A percentile compares a stretch with the other conserved stretches of the same genome.
phyloP scores from a whole-genome alignment of 2,113 vertebrate species.

The Setophaga kirtlandii region DNA sequence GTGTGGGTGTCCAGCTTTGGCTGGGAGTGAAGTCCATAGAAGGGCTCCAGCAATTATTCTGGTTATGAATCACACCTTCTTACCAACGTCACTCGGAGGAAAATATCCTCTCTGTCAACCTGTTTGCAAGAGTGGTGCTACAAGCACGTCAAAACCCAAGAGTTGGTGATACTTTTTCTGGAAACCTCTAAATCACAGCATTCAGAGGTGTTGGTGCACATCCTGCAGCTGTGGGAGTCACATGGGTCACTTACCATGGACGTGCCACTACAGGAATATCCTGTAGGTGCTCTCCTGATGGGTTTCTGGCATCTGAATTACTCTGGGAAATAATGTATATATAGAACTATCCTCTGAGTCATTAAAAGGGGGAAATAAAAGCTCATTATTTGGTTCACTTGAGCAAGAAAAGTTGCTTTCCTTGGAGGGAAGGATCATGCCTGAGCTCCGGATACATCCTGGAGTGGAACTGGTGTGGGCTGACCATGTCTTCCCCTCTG shows the following conservation, averaged over 20 bases:
- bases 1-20: background rate
- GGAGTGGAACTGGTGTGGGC: background rate
- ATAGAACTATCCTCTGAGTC: background rate
- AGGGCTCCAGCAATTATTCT: background rate
- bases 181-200: accelerated
- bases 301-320: background rate
- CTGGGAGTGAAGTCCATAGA: background rate
- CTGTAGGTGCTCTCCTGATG: background rate
- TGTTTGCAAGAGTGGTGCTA: background rate
- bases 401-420: background rate
- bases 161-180: background rate
- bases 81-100: background rate
- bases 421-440: background rate
- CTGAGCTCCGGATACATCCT: background rate
- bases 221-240: accelerated
- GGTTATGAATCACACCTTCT: background rate
- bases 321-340: background rate
- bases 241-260: accelerated
- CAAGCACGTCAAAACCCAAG: background rate
- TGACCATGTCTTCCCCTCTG: background rate
- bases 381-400: background rate
- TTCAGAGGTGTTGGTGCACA: background rate
- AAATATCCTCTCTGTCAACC: background rate
- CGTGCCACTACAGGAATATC: background rate
- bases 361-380: background rate